These are phyloP conservation scores for Pseudocheirus occidentalis DNA, from an alignment of 2,797 vertebrate species.

Conservation along the genomic window DNA sequence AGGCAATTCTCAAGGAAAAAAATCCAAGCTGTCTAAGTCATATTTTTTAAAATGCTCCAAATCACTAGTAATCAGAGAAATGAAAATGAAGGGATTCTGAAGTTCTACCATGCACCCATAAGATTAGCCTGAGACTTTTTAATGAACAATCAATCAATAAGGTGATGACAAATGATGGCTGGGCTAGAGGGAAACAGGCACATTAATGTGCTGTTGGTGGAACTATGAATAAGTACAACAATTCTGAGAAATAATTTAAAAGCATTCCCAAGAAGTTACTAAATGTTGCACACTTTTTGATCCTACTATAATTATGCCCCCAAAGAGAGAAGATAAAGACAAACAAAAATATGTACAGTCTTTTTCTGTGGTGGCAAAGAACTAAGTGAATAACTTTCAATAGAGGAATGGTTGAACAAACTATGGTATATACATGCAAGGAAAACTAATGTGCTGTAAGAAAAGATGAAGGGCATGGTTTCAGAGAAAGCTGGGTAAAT, in stretches of 20 bases:
- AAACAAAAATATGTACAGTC: too few species aligned
- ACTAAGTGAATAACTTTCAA: too few species aligned
- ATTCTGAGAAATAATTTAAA: background rate
- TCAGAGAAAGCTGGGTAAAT: background rate
- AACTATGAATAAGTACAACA: background rate
- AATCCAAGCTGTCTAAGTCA: background rate
- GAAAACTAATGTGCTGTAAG: too few species aligned
- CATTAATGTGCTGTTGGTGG: background rate
- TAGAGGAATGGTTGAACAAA: too few species aligned
- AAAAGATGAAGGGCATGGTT: too few species aligned
- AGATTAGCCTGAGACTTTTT: background rate
- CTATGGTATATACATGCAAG: too few species aligned
- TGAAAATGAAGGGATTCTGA: background rate
- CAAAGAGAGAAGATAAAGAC: too few species aligned
- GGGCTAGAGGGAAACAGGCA: background rate
- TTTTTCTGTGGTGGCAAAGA: too few species aligned
- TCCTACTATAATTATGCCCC: too few species aligned
- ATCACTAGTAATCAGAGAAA: background rate
- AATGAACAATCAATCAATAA: background rate
- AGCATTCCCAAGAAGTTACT: too few species aligned
- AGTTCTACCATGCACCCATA: background rate
- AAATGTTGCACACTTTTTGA: too few species aligned
- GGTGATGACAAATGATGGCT: background rate
- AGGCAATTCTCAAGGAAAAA: background rate
- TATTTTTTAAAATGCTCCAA: background rate